Evolutionary conservation across 2,888 invertebrate species (phyloP).

Genomic region (Imbricaverruca yamaguchii): DNA sequence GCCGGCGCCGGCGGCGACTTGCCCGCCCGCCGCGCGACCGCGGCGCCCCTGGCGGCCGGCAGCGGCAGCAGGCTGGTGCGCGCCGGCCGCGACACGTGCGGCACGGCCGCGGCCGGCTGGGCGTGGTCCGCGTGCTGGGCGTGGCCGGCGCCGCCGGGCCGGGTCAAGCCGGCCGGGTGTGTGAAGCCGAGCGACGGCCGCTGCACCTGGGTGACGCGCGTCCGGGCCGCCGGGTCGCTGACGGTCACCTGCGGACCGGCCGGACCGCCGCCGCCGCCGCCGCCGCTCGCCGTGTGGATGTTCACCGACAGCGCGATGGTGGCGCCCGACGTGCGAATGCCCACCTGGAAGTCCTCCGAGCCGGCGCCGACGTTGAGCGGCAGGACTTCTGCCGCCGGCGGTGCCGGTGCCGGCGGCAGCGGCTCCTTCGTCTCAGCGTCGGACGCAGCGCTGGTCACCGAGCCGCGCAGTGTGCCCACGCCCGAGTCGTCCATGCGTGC

Average conservation of each 20-base stretch:
- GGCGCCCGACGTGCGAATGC: background rate
- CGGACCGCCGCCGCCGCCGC: background rate
- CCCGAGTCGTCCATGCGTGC: background rate
- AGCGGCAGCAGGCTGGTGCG: background rate
- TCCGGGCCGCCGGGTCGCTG: background rate
- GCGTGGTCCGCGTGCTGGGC: no score
- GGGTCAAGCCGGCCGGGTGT: background rate
- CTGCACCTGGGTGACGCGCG: background rate
- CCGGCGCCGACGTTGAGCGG: background rate
- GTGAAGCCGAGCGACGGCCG: background rate
- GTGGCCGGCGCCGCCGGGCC: background rate
- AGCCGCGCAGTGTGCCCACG: background rate
- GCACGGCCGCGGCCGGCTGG: no score
- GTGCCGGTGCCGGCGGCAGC: background rate
- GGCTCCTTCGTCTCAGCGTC: background rate
- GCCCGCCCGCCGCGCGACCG: background rate
- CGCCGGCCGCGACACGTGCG: background rate
- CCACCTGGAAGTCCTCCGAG: background rate
- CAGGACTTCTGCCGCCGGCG: background rate
- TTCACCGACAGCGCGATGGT: conserved; percentile 15
- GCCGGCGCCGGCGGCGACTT: background rate
- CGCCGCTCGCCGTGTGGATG: background rate
- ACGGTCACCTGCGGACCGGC: conserved; percentile 14
- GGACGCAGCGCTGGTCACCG: background rate
- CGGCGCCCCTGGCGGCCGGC: background rate